Base-by-base conservation (phyloP, 1,140 invertebrate genomes). In the Trichogramma pretiosum region DNA sequence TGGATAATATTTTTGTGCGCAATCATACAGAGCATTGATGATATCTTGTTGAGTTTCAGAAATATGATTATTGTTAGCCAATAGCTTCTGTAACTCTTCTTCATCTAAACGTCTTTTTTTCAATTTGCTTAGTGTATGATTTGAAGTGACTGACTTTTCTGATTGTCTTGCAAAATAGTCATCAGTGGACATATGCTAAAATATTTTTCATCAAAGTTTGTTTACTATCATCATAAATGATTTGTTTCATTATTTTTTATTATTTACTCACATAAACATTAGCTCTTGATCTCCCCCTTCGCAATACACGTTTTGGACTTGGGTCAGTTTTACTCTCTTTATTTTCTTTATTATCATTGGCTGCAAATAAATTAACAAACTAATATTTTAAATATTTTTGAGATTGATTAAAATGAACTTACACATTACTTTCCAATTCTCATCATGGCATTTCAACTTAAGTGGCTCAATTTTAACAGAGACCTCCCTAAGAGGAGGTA, bases 91-190 rank as follows among this genome's bases (percentile, higher is more conserved):
- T 10, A 89, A 57, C 47, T 79, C 68, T 59, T 82, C 78, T 49
- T 84, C 79, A 42, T 82, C 77, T 32, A 92, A 60, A 35, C 78
- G 74, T 22, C 84, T 76, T 53, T 80, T 85, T 56, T 85, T 82
- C 3, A 93, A 65, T 47, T 81, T 79, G 50, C 82, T 80, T 46
- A 93, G 71, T 0, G 88, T 92, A 46, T 83, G 80, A 72, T 92
- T 84, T 8, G 89, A 93, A 10, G 89, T 93, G 21, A 78, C 57
- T 39, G 72, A 72, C 59, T 71, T 69, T 34, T 55, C 49, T 19
- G 56, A 58, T 58, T 76, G 70, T 8, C 52, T 53, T 46, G 62
- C 59, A 55, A 75, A 75, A 30, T 66, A 72, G 18, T 69, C 59
- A 17, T 62, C 60, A 11, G 61, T 50, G 46, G 63, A 53, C 14